Conservation (phyloP, 2,797 vertebrate species). For the Syngnathus rostellatus region DNA sequence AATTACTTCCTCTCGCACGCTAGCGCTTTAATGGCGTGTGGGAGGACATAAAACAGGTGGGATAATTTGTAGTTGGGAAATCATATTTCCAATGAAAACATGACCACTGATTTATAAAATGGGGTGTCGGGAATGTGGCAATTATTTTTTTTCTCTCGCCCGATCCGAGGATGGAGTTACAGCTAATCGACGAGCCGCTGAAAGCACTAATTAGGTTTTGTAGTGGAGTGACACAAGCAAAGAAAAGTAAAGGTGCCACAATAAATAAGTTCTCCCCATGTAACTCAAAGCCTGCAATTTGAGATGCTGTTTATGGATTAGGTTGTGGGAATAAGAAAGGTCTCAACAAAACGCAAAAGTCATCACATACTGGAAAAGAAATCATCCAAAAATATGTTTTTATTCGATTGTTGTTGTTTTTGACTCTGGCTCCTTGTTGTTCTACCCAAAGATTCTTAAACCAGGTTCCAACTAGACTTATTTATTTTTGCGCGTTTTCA, state of each 20-base stretch:
- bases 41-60: slow-evolving; percentile 86
- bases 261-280: slow-evolving; percentile 80
- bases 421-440: background rate
- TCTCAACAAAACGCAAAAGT: slow-evolving; percentile 77
- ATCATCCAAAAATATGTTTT: background rate
- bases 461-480: too few relatives aligned
- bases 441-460: background rate
- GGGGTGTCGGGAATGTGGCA: slow-evolving; percentile 73
- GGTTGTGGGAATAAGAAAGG: slow-evolving; percentile 78
- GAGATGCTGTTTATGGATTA: slow-evolving; percentile 80
- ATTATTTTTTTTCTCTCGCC: slow-evolving; percentile 75
- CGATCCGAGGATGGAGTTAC: slow-evolving; percentile 78
- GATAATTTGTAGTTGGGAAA: slow-evolving; percentile 90
- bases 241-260: slow-evolving; percentile 78
- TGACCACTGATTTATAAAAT: slow-evolving; percentile 85
- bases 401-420: background rate
- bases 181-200: slow-evolving; percentile 75
- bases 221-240: slow-evolving; percentile 75
- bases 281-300: slow-evolving; percentile 81
- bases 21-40: slow-evolving; percentile 88
- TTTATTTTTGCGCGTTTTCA: too few relatives aligned
- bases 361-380: slow-evolving; percentile 68
- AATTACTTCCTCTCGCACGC: slow-evolving; percentile 90
- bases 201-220: slow-evolving; percentile 92
- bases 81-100: slow-evolving; percentile 92